Evolutionary conservation across 2,797 vertebrate species (phyloP).

Genomic region (Oreortyx pictus): DNA sequence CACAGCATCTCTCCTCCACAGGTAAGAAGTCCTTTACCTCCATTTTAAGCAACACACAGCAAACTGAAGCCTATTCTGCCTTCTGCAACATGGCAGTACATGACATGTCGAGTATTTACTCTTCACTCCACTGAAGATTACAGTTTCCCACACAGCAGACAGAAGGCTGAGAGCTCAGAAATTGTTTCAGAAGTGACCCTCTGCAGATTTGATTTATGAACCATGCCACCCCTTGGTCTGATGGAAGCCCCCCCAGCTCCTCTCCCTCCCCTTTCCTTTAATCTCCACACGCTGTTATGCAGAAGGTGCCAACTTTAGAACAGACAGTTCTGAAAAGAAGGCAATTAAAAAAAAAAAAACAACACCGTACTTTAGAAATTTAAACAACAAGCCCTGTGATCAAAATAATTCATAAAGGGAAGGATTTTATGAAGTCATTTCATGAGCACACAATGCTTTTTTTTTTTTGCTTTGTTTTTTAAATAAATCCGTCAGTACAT

Average conservation of each 20-base stretch:
- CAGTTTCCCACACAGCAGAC: constrained; percentile 25
- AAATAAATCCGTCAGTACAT: constrained; percentile 83
- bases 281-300: constrained; percentile 74
- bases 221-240: constrained; percentile 56
- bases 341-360: constrained; percentile 78
- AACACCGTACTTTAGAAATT: constrained; percentile 80
- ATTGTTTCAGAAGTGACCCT: constrained; percentile 64
- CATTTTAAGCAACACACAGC: constrained; percentile 75
- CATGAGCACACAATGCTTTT: constrained; percentile 80
- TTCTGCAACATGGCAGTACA: constrained; percentile 59
- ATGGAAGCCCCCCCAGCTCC: constrained; percentile 63
- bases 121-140: constrained; percentile 48
- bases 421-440: constrained; percentile 84
- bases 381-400: constrained; percentile 82
- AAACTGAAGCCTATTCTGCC: constrained; percentile 64
- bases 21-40: constrained; percentile 72
- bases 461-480: constrained; percentile 82
- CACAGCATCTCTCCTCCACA: constrained; percentile 45
- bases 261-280: constrained; percentile 66
- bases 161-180: constrained; percentile 60
- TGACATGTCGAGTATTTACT: constrained; percentile 48
- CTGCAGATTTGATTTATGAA: constrained; percentile 61
- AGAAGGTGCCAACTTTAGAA: constrained; percentile 81
- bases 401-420: constrained; percentile 86
- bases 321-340: constrained; percentile 81